Conservation (phyloP, 2,797 vertebrate species). For the Sebastes itinus region DNA sequence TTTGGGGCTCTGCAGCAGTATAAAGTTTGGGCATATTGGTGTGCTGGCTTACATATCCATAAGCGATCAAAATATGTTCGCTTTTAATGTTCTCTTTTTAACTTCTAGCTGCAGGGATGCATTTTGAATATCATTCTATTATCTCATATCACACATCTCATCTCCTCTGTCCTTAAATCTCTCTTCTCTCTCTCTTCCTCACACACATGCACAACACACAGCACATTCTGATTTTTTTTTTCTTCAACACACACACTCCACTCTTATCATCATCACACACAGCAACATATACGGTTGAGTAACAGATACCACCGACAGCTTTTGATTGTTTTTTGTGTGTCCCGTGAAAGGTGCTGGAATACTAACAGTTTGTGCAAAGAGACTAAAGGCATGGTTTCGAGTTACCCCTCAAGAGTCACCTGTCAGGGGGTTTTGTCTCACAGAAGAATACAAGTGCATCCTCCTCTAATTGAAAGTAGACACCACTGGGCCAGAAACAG, state of each 20-base stretch:
- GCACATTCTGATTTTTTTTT: constrained; percentile 55
- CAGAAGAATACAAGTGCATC: constrained; percentile 67
- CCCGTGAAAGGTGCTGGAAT: constrained; percentile 59
- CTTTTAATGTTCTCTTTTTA: constrained; percentile 71
- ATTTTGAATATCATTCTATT: constrained; percentile 77
- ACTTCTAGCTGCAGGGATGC: constrained; percentile 66
- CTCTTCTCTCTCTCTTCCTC: constrained; percentile 30
- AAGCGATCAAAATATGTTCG: constrained; percentile 72
- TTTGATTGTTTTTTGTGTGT: constrained; percentile 55
- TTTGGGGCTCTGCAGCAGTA: constrained; percentile 51
- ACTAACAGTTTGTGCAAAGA: constrained; percentile 63
- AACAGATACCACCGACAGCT: constrained; percentile 63
- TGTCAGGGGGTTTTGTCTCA: constrained; percentile 70
- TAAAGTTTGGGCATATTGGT: constrained; percentile 67
- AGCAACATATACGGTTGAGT: constrained; percentile 58
- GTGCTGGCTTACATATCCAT: constrained; percentile 72
- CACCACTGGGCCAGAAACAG: constrained; percentile 49
- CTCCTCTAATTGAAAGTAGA: constrained; percentile 76
- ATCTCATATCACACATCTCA: constrained; percentile 77
- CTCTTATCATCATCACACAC: constrained; percentile 51
- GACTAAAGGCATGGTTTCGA: constrained; percentile 68
- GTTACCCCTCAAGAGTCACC: constrained; percentile 72
- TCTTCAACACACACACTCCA: constrained; percentile 45
- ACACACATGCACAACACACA: constrained; percentile 42
- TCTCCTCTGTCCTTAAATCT: constrained; percentile 75